Base-by-base conservation (phyloP, 2,113 vertebrate species). In the Struthidea cinerea region DNA sequence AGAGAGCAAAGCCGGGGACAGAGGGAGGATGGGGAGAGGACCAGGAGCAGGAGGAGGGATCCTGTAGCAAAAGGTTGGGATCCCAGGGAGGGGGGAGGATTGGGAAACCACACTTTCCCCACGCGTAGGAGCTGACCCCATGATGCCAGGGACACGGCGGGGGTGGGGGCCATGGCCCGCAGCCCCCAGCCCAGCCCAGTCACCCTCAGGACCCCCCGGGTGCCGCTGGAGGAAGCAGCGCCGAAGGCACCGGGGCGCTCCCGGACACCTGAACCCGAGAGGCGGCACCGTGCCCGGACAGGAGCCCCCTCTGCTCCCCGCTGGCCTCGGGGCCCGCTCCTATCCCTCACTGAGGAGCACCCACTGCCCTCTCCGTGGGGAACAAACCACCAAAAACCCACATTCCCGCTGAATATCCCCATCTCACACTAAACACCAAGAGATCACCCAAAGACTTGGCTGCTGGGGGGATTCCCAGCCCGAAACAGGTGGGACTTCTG, bases 151-250 rank as follows among this genome's bases (percentile, higher is more conserved):
- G 53, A 8, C 68, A 33, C 7, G 1, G 27, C 1, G 3, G 49
- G 55, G 52, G 8, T 14, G 20, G 44, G 35, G 12, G 3, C 28
- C 60, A 7, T 0, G 4, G 33, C 16, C 64, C 0, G 0, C 27
- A 37, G 39, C 44, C 60, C 70, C 50, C 73, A 70, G 50, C 76
- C 50, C 52, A 16, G 24, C 59, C 49, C 35, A 13, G 6, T 3
- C 16, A 6, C 35, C 55, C 50, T 16, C 83, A 52, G 93, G 52
- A 83, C 14, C 23, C 39, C 13, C 19, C 6, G 4, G 70, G 69
- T 3, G 55, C 32, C 1, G 4, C 49, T 1, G 35, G 77, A 59
- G 49, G 80, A 59, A 44, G 83, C 75, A 37, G 68, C 30, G 0
- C 76, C 4, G 1, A 37, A 59, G 84, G 85, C 78, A 61, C 35